Evolutionary conservation across 2,797 vertebrate species (phyloP), one percentile per base, ranked within the genome.

Genomic region (Chrosomus eos): DNA sequence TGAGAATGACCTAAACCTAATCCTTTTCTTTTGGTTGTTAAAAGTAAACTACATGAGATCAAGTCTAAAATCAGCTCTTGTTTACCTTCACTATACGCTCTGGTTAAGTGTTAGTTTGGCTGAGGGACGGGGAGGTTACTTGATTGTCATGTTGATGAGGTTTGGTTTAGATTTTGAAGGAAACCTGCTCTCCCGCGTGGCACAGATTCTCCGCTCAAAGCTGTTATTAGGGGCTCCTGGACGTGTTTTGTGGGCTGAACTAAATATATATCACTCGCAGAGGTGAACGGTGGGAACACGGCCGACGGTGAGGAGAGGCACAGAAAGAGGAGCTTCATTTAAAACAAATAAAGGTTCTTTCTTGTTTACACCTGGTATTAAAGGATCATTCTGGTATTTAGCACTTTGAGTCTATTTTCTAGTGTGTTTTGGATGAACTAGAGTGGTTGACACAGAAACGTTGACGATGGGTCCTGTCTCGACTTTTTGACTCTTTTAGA

Each of bases 161-260:
- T 45, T 36, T 51, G 1, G 43, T 43, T 48, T 5, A 0, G 74
- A 21, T 53, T n/a, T n/a, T 75, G 38, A 79, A 85, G 74, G 74
- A 90, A 88, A 84, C 88, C 74, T 23, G 83, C 68, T 80, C 60
- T 73, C 60, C 82, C 58, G 21, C 70, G 71, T 80, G 45, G 31
- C 48, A 71, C 67, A 72, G 72, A 75, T 82, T 40, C 71, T 11
- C 67, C 60, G 80, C 45, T 33, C n/a, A 51, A 28, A 74, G 58
- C 51, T 23, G 40, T 31, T 84, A n/a, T 78, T 86, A 73, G 76
- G 86, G 51, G 40, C 53, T 36, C 28, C 31, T 70, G 40, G 14
- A 71, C 21, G 4, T 55, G 48, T 81, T 74, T 45, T 45, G 60
- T 33, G 76, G 40, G 70, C 40, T 36, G 38, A 26, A 60, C 81